A percentile compares a stretch with the other conserved stretches of the same genome.
phyloP scores from a whole-genome alignment of 2,888 invertebrate species.

The Zeuzera pyrina region DNA sequence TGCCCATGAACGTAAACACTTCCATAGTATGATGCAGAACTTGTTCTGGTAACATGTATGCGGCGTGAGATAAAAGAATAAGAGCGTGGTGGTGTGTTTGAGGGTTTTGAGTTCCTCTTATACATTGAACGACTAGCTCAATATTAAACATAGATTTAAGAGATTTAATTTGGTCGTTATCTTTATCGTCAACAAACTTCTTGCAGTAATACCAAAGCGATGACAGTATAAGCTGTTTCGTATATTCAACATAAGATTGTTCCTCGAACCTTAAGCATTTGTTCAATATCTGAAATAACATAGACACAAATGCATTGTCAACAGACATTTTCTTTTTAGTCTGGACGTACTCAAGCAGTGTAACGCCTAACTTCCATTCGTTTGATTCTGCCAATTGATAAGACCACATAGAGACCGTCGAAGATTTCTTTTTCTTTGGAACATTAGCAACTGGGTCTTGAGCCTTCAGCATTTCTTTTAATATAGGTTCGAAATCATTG shows the following conservation, averaged over 20 bases:
- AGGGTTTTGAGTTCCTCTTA: conserved; percentile 92
- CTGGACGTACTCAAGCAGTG: conserved; percentile 87
- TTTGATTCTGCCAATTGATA: conserved; percentile 75
- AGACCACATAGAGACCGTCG: conserved; percentile 59
- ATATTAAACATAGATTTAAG: conserved; percentile 75
- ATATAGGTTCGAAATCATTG: conserved; percentile 69
- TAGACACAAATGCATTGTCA: conserved; percentile 77
- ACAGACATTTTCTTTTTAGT: conserved; percentile 85
- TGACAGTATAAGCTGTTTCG: conserved; percentile 88
- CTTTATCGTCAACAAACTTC: conserved; percentile 60
- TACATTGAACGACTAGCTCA: conserved; percentile 88
- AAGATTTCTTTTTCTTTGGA: conserved; percentile 50
- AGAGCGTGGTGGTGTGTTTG: conserved; percentile 97
- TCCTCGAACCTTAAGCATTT: conserved; percentile 87
- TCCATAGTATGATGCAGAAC: conserved; percentile 95
- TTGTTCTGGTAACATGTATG: conserved; percentile 83
- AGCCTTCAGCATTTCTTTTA: conserved; percentile 74
- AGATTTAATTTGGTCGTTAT: conserved; percentile 50
- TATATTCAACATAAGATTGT: conserved; percentile 87
- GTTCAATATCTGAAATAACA: conserved; percentile 84
- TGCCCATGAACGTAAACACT: conserved; percentile 98
- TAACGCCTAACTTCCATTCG: conserved; percentile 86
- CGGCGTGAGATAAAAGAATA: conserved; percentile 84
- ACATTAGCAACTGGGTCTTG: conserved; percentile 43
- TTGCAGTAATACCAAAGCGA: conserved; percentile 81